These are phyloP conservation scores for Aporophyla nigra DNA, from an alignment of 2,888 invertebrate species.

Conservation along the genomic window DNA sequence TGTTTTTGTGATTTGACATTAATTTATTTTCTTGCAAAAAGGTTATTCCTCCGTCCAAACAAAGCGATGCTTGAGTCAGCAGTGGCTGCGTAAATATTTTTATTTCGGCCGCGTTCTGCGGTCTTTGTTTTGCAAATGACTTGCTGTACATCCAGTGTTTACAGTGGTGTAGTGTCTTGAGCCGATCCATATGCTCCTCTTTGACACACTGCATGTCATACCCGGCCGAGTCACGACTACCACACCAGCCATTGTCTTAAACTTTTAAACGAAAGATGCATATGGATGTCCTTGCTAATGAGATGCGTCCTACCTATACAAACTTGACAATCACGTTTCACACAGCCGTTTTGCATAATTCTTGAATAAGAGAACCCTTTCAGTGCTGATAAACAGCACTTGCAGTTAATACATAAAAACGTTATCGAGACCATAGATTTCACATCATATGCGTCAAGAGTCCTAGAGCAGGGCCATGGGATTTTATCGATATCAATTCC, in stretches of 20 bases:
- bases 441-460: background rate
- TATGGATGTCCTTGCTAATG: conserved; percentile 65
- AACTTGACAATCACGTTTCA: conserved; percentile 59
- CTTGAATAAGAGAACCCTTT: conserved; percentile 50
- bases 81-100: conserved; percentile 88
- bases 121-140: conserved; percentile 90
- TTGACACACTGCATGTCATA: conserved; percentile 76
- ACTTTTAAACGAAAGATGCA: conserved; percentile 61
- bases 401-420: conserved; percentile 23
- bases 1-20: conserved; percentile 78
- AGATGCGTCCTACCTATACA: conserved; percentile 50
- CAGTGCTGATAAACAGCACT: conserved; percentile 37
- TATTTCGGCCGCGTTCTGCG: conserved; percentile 83
- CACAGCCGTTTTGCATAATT: conserved; percentile 55
- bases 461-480: conserved; percentile 1
- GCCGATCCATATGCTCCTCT: conserved; percentile 80
- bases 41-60: conserved; percentile 84
- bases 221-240: conserved; percentile 71
- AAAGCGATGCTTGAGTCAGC: conserved; percentile 88
- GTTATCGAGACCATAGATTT: conserved; percentile 19
- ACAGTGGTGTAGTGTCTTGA: conserved; percentile 82
- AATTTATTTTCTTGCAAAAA: conserved; percentile 84
- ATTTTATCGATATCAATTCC: conserved; percentile 24
- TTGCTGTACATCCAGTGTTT: conserved; percentile 82
- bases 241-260: conserved; percentile 67